Evolutionary conservation across 2,113 vertebrate species (phyloP), one percentile per base, ranked within the genome.

Genomic region (Peucedramus taeniatus): DNA sequence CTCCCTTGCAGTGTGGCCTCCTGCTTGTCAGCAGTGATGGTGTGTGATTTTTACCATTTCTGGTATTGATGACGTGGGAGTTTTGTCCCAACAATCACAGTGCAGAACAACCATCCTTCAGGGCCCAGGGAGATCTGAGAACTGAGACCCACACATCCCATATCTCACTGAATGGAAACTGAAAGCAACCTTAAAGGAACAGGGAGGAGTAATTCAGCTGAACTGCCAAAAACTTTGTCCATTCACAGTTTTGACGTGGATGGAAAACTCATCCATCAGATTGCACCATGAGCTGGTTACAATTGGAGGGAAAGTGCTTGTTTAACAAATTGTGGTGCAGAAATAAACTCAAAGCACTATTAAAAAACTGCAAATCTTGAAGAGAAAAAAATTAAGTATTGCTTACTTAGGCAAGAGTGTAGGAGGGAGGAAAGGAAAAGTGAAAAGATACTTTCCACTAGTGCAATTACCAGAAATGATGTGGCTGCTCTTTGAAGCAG

Each of bases 401-500:
- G 37, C 94, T 92, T 81, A 42, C 53, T 85, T 78, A 70, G 44
- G 28, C 76, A 82, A 24, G 37, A 75, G 76, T 69, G 94, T 96
- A 79, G 75, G 83, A 96, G 96, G 92, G 85, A 92, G 69, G 92
- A 56, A 93, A 85, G 50, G 64, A 84, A 83, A 89, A 96, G 76
- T 78, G 86, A 78, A 94, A 92, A 93, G 31, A 71, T 51, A 24
- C 5, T 95, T 97, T 80, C 92, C 90, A 57, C 1, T 92, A 77
- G 60, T 70, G 31, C 64, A 66, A 8, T 96, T 97, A 87, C 69
- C 76, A 96, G 96, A 96, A 96, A 78, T 81, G 22, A 82, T 71
- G 83, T 71, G 57, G 37, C 69, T 84, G 57, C 80, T 90, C 79
- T 93, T 78, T 37, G 83, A 92, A 89, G 71, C 68, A 86, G 68